A percentile compares a stretch with the other conserved stretches of the same genome.
Conservation (phyloP, 2,888 invertebrate genomes). For the Heliconius hortense region DNA sequence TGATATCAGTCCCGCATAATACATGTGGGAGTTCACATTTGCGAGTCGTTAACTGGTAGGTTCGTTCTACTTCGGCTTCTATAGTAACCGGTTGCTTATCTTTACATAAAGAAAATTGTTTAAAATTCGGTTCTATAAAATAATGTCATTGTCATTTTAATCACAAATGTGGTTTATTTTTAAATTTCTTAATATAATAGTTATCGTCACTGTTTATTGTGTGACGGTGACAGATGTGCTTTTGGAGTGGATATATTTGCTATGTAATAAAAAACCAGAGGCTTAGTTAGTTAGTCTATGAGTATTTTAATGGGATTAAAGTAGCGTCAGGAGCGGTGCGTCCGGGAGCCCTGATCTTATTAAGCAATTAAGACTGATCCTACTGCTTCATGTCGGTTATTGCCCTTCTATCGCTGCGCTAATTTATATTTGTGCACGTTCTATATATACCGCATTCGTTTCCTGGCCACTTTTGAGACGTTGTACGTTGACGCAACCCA, state of each 20-base stretch:
- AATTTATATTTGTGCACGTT: not conserved
- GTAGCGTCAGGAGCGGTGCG: slow-evolving; percentile 29
- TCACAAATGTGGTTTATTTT: not conserved
- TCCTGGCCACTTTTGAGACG: too few species aligned
- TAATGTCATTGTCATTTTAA: not conserved
- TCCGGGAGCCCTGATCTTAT: slow-evolving; percentile 32
- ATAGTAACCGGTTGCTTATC: not conserved
- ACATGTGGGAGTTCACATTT: not conserved
- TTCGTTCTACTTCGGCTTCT: not conserved
- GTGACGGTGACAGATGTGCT: too few species aligned
- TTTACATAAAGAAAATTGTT: not conserved
- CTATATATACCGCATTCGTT: not conserved
- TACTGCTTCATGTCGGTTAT: slow-evolving; percentile 18
- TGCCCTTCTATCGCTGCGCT: not conserved
- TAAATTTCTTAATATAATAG: too few species aligned
- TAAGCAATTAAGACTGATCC: slow-evolving; percentile 29
- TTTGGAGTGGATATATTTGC: too few species aligned
- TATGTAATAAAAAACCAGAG: not conserved
- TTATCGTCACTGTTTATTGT: too few species aligned
- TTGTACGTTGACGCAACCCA: not conserved
- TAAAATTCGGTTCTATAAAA: not conserved
- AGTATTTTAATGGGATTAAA: slow-evolving; percentile 27
- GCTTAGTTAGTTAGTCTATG: too few species aligned
- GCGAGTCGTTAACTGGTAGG: not conserved
- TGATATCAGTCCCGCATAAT: not conserved